phyloP scores from a whole-genome alignment of 2,888 invertebrate genomes.

The Aleiodes alternator region DNA sequence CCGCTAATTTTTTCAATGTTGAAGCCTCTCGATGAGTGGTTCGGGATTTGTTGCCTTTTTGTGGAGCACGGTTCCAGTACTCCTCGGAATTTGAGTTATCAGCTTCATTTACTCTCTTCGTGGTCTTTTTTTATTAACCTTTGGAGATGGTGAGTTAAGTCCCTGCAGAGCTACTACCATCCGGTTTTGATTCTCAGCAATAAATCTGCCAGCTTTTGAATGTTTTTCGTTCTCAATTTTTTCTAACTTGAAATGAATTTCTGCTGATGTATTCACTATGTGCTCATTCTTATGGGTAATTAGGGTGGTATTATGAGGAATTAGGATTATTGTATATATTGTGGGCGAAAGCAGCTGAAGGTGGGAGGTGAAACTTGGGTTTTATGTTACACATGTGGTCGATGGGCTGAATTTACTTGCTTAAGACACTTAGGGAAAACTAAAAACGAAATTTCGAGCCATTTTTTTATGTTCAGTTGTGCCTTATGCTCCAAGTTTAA shows the following conservation, averaged over 20 bases:
- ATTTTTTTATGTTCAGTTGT: too few relatives aligned
- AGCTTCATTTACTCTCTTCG: neutral
- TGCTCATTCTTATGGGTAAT: neutral
- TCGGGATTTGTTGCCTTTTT: neutral
- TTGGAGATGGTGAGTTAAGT: neutral
- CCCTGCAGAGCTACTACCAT: neutral
- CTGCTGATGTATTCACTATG: neutral
- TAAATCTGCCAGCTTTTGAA: neutral
- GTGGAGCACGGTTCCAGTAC: slow-evolving; percentile 3
- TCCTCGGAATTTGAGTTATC: slow-evolving; percentile 8
- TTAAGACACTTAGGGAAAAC: too few relatives aligned
- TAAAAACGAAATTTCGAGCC: too few relatives aligned
- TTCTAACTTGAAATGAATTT: neutral
- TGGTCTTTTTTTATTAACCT: neutral
- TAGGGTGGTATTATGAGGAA: neutral
- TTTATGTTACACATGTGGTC: too few relatives aligned
- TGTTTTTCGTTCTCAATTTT: neutral
- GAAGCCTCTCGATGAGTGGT: neutral
- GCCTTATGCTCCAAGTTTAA: too few relatives aligned
- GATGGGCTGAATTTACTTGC: too few relatives aligned
- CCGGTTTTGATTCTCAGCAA: neutral
- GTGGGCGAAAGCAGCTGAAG: neutral
- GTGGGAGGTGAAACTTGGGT: too few relatives aligned
- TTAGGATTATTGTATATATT: too few relatives aligned
- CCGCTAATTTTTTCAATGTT: neutral